Percentiles rank a stretch among this genome's conserved stretches.
Evolutionary conservation across 2,113 vertebrate genomes (phyloP).

Genomic region (Hiodon tergisus): DNA sequence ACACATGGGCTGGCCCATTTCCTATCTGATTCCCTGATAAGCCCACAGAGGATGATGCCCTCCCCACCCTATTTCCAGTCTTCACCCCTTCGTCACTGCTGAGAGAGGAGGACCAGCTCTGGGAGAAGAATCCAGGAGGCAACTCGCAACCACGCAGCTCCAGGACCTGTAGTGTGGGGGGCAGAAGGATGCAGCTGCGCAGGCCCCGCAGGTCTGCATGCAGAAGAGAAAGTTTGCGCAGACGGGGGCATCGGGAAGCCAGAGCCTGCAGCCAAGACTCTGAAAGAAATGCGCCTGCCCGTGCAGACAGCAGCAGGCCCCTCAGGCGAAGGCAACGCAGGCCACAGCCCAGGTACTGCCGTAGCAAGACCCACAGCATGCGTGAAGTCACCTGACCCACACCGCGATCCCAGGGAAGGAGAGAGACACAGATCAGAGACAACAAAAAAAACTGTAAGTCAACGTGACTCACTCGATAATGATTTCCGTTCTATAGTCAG

Average conservation of each 20-base stretch:
- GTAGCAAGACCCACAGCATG: constrained; percentile 63
- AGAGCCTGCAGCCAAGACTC: constrained; percentile 65
- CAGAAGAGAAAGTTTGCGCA: constrained; percentile 56
- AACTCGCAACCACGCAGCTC: constrained; percentile 64
- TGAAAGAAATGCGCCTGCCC: constrained; percentile 61
- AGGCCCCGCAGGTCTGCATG: constrained; percentile 60
- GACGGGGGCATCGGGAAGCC: constrained; percentile 59
- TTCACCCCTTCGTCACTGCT: neutral
- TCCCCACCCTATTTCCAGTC: constrained; percentile 29
- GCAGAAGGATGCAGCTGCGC: constrained; percentile 53
- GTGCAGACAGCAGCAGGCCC: constrained; percentile 62
- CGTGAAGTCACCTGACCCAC: constrained; percentile 60
- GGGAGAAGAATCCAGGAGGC: constrained; percentile 55
- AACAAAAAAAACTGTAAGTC: too few relatives aligned
- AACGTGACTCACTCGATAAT: too few relatives aligned
- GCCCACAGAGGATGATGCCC: constrained; percentile 38
- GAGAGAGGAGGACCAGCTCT: constrained; percentile 26
- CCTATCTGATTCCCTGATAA: constrained; percentile 15
- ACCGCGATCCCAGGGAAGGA: neutral
- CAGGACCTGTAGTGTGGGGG: constrained; percentile 54
- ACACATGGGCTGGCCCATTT: constrained; percentile 17
- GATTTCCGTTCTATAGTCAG: too few relatives aligned
- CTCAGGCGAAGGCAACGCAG: constrained; percentile 57
- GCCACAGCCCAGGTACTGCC: constrained; percentile 65
- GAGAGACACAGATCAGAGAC: neutral